Conservation (phyloP, 2,797 vertebrate species). For the Lates japonicus region DNA sequence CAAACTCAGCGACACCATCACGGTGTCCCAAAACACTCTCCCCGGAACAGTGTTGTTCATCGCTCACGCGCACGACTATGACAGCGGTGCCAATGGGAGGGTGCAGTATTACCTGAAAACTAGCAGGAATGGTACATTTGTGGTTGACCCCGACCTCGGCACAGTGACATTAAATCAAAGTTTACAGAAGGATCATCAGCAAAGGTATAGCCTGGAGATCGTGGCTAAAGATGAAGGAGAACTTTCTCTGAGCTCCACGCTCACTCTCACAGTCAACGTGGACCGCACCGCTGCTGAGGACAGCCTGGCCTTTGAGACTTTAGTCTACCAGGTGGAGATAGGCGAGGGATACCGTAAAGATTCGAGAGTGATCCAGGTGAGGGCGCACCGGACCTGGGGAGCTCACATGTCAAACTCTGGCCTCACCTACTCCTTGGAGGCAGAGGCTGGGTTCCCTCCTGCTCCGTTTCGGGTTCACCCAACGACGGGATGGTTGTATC, state of each 20-base stretch:
- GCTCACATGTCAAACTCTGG: slow-evolving; percentile 44
- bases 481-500: slow-evolving; percentile 90
- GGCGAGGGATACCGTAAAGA: slow-evolving; percentile 86
- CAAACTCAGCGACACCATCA: slow-evolving; percentile 79
- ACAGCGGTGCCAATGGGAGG: slow-evolving; percentile 89
- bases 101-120: slow-evolving; percentile 85
- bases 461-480: slow-evolving; percentile 87
- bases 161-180: slow-evolving; percentile 86
- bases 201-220: slow-evolving; percentile 81
- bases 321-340: slow-evolving; percentile 92
- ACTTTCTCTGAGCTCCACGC: slow-evolving; percentile 82
- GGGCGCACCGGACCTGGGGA: slow-evolving; percentile 75
- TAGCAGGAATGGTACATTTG: slow-evolving; percentile 78
- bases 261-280: slow-evolving; percentile 84
- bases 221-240: slow-evolving; percentile 89
- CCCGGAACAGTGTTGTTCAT: slow-evolving; percentile 91
- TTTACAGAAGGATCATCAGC: slow-evolving; percentile 66
- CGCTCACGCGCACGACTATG: slow-evolving; percentile 90
- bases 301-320: slow-evolving; percentile 88
- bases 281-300: slow-evolving; percentile 78
- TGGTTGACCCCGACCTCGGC: slow-evolving; percentile 85
- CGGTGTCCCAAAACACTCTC: slow-evolving; percentile 81
- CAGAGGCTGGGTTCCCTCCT: slow-evolving; percentile 72
- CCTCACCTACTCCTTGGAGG: slow-evolving; percentile 85
- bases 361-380: slow-evolving; percentile 88